Conservation (phyloP, 1,140 invertebrate genomes). For the Philotrypesis tridentata region DNA sequence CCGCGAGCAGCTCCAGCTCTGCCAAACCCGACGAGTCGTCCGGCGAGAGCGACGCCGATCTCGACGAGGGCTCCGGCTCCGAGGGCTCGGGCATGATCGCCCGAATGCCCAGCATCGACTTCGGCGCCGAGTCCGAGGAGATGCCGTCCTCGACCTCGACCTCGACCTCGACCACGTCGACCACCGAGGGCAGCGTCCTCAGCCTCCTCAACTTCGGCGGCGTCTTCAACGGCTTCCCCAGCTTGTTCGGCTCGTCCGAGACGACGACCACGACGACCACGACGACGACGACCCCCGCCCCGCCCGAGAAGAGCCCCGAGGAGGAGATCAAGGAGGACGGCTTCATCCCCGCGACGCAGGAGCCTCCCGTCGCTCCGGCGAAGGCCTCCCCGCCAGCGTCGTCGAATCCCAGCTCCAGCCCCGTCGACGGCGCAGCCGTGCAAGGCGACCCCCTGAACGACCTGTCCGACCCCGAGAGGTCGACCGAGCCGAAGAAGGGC, state of each 20-base stretch:
- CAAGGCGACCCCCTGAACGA: conserved; percentile 24
- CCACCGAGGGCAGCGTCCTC: conserved; percentile 35
- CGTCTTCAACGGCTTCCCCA: conserved; percentile 2
- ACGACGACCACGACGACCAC: neutral
- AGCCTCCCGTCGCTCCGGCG: no score
- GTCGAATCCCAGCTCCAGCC: neutral
- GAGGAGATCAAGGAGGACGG: conserved; percentile 63
- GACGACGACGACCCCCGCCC: neutral
- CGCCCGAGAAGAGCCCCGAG: conserved; percentile 54
- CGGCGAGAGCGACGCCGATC: conserved; percentile 52
- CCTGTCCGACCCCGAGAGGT: conserved; percentile 55
- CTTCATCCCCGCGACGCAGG: conserved; percentile 58
- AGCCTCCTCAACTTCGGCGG: conserved; percentile 10
- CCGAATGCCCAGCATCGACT: conserved; percentile 53
- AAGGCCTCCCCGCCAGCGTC: no score
- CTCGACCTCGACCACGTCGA: neutral
- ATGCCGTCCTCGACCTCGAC: neutral
- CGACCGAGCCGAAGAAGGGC: conserved; percentile 65
- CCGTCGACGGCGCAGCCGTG: neutral
- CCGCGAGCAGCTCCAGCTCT: neutral
- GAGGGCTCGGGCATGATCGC: conserved; percentile 63
- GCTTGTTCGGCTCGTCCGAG: neutral
- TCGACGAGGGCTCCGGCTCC: conserved; percentile 63
- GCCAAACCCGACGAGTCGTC: conserved; percentile 55
- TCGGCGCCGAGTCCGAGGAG: conserved; percentile 39